Base-by-base conservation (phyloP, 35 echinoderm and acorn worm genomes). In the Diadema setosum region DNA sequence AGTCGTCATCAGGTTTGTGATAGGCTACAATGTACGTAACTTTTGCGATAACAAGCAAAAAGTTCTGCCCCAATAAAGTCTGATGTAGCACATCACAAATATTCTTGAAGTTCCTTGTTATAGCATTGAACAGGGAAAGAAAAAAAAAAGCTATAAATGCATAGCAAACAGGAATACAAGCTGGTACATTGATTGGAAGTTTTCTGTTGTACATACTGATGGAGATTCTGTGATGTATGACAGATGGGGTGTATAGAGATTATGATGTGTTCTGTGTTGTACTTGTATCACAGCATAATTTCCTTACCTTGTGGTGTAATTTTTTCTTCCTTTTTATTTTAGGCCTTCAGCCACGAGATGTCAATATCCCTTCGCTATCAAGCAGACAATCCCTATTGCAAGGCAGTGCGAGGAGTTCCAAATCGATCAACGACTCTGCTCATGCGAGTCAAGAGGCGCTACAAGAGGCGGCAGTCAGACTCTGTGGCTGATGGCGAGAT, bases 361-460 rank as follows among this genome's bases (percentile, higher is more conserved):
- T 41, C 33, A 7, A 9, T 78, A 5, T 42, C 73, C 2, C 73
- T 85, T 11, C 65, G 69, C 24, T 91, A 78, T 48, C 45, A 69
- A 29, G 83, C 90, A 6, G 83, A 80, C 14, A 69, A 91, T 41
- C 90, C 90, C 8, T 91, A 86, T 42, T 86, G 90, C 46, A 67
- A 85, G 32, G 34, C 90, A 39, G 83, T 63, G 0, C 75, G 70
- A 41, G 90, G 83, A 26, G 85, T 42, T 29, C 18, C 39, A 27
- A 39, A 52, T 36, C 44, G 59, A 85, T 48, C 90, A 24, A 91
- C 83, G 15, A 80, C 46, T 30, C 32, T 91, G 18, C 67, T 91
- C 18, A 24, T 91, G 30, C 85, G 61, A 44, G 90, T 91, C 21
- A 81, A 81, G 17, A 86, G 40, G 39, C 70, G 82, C 59, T 86